Conservation (phyloP, 2,113 vertebrate species). For the Orthonyx spaldingii region DNA sequence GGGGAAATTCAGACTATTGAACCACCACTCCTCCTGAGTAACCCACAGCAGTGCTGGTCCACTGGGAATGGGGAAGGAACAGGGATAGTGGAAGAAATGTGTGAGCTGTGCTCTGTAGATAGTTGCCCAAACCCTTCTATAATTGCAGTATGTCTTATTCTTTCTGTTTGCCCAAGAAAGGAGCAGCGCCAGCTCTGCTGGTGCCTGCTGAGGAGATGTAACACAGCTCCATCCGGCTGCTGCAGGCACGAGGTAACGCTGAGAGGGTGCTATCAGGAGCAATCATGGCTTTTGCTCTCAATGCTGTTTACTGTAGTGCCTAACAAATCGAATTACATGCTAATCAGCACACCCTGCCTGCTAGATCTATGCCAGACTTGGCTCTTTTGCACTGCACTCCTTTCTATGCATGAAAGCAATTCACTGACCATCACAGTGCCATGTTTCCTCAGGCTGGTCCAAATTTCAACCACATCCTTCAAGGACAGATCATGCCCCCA, state of each 20-base stretch:
- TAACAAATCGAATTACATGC: not conserved
- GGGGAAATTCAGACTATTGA: not conserved
- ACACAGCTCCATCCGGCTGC: not conserved
- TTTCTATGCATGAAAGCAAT: not conserved
- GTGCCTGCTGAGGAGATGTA: not conserved
- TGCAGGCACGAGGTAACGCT: not conserved
- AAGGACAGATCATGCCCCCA: rapidly evolving
- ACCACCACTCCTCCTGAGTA: not conserved
- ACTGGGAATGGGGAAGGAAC: rapidly evolving
- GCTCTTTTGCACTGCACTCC: not conserved
- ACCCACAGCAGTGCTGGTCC: not conserved
- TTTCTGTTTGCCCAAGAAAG: not conserved
- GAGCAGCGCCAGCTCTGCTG: not conserved
- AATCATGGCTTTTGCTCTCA: not conserved
- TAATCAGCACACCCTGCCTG: not conserved
- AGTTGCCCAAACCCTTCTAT: not conserved
- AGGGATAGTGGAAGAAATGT: not conserved
- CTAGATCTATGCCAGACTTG: not conserved
- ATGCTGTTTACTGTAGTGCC: not conserved
- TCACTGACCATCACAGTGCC: not conserved
- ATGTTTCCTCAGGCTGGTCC: not conserved
- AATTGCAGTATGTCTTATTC: not conserved
- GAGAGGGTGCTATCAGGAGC: not conserved
- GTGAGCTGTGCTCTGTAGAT: not conserved
- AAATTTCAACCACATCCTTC: rapidly evolving